A percentile compares a stretch with the other conserved stretches of the same genome.
Evolutionary conservation across 2,113 vertebrate species (phyloP).

Genomic region (Corythaixoides concolor): DNA sequence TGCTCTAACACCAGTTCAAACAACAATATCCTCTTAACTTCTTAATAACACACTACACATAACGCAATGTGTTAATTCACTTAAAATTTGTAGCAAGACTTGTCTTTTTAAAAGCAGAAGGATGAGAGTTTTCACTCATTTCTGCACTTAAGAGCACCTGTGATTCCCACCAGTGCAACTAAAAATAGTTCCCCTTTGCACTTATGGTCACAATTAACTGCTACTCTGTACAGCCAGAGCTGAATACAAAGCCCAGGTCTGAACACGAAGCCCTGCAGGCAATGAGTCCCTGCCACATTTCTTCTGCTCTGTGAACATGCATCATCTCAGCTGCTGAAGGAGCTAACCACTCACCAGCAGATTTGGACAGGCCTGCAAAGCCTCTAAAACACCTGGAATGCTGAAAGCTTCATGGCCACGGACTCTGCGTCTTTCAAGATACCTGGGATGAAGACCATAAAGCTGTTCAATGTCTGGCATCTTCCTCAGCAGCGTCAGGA

Average conservation of each 20-base stretch:
- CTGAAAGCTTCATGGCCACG: conserved; percentile 96
- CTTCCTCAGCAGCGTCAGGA: conserved; percentile 94
- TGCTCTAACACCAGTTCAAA: conserved; percentile 6
- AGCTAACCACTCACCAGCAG: conserved; percentile 85
- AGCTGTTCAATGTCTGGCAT: conserved; percentile 98
- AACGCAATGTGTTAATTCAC: neutral
- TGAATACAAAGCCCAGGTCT: neutral
- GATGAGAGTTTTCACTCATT: neutral
- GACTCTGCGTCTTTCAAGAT: conserved; percentile 93
- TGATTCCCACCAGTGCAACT: neutral
- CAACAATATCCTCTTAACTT: neutral
- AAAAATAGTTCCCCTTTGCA: neutral
- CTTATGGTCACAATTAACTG: neutral
- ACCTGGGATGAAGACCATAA: conserved; percentile 96
- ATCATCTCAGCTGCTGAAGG: neutral
- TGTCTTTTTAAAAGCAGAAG: neutral
- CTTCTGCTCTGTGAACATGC: neutral
- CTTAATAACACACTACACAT: neutral
- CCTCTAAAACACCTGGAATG: conserved; percentile 96
- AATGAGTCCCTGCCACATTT: neutral
- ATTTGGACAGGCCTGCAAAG: conserved; percentile 93
- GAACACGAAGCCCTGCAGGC: neutral
- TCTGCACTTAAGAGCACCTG: neutral
- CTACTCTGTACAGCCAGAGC: neutral
- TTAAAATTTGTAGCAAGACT: neutral